A percentile compares a stretch with the other conserved stretches of the same genome.
phyloP scores from a whole-genome alignment of 2,888 invertebrate genomes.

The Eupithecia tripunctaria region DNA sequence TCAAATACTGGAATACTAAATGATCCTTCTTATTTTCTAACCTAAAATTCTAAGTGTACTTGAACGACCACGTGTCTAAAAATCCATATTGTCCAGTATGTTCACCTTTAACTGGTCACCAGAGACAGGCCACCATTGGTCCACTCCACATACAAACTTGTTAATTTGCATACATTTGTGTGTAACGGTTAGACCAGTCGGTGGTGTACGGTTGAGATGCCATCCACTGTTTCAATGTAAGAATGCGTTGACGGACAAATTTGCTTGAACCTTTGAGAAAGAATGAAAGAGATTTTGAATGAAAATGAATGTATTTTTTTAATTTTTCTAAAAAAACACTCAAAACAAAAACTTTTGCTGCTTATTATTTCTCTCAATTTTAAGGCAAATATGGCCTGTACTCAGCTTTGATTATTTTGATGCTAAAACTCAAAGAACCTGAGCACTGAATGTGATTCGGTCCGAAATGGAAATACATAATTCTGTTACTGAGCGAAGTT shows the following conservation, averaged over 20 bases:
- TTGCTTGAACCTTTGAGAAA: not conserved
- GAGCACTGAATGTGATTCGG: not conserved
- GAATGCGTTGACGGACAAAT: not conserved
- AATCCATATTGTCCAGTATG: constrained; percentile 44
- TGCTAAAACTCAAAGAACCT: not conserved
- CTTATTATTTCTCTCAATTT: too few species aligned
- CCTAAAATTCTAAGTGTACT: constrained; percentile 3
- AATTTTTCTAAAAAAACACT: too few species aligned
- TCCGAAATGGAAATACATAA: not conserved
- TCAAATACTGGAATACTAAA: not conserved
- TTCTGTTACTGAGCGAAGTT: not conserved
- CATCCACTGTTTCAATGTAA: constrained; percentile 7
- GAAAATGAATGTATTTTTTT: too few species aligned
- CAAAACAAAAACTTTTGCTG: too few species aligned
- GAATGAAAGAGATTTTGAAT: too few species aligned
- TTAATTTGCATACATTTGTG: constrained; percentile 74
- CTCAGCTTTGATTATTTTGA: not conserved
- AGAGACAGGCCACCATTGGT: constrained; percentile 49
- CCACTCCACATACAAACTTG: constrained; percentile 65
- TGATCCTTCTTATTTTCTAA: not conserved
- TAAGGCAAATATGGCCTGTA: too few species aligned
- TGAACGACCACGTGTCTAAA: constrained; percentile 38
- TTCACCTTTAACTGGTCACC: constrained; percentile 44
- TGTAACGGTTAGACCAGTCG: constrained; percentile 65
- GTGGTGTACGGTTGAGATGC: constrained; percentile 41